A percentile compares a stretch with the other conserved stretches of the same genome.
Conservation (phyloP, 1,140 invertebrate species). For the Drosophila nigromelanica region DNA sequence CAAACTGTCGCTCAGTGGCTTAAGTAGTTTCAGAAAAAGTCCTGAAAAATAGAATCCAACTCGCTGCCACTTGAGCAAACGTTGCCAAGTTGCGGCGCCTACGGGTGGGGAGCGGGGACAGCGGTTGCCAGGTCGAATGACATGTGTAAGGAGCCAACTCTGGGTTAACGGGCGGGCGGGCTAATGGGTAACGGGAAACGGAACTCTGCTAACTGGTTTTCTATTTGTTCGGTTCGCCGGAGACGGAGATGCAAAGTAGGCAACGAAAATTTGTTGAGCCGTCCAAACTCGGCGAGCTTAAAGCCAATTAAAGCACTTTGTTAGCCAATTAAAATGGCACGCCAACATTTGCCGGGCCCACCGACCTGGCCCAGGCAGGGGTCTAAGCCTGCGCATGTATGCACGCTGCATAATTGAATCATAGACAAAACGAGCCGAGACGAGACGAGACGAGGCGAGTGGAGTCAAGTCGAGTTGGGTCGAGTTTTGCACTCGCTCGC, state of each 20-base stretch:
- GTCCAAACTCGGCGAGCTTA: conserved; percentile 34
- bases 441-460: background rate
- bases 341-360: conserved; percentile 26
- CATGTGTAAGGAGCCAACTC: conserved; percentile 1
- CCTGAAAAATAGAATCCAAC: conserved; percentile 17
- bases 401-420: conserved; percentile 71
- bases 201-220: background rate
- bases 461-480: background rate
- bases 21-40: conserved; percentile 31
- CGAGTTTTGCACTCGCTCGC: conserved; percentile 16
- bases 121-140: conserved; percentile 6
- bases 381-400: conserved; percentile 41
- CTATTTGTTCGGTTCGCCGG: background rate
- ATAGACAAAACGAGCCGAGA: conserved; percentile 52
- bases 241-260: conserved; percentile 9
- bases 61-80: conserved; percentile 28
- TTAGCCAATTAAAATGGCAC: conserved; percentile 75
- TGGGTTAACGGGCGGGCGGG: background rate
- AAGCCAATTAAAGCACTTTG: conserved; percentile 77
- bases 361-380: conserved; percentile 16
- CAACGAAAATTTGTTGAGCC: conserved; percentile 18
- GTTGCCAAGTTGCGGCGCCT: conserved; percentile 11
- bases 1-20: conserved; percentile 42
- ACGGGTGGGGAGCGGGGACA: background rate
- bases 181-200: background rate